Evolutionary conservation across 2,888 invertebrate species (phyloP).

Genomic region (Seira ritae): DNA sequence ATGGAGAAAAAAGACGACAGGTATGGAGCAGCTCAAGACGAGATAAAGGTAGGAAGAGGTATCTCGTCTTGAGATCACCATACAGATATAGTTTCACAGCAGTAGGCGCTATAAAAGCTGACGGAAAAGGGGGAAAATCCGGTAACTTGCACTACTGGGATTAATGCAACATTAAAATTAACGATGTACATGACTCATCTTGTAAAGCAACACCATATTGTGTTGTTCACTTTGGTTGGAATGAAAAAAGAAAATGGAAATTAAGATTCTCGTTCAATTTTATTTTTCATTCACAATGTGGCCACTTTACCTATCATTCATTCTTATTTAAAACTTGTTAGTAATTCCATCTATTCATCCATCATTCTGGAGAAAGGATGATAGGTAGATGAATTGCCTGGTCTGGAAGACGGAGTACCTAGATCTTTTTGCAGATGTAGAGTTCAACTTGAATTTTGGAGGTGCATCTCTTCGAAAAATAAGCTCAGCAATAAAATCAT

Average conservation of each 20-base stretch:
- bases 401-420: background rate
- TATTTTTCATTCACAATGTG: background rate
- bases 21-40: conserved; percentile 28
- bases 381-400: conserved; percentile 27
- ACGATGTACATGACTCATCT: background rate
- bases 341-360: conserved; percentile 38
- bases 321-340: conserved; percentile 43
- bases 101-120: conserved; percentile 52
- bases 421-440: background rate
- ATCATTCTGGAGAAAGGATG: conserved; percentile 21
- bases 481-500: background rate
- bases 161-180: conserved; percentile 7
- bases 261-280: background rate
- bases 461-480: background rate
- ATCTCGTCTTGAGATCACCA: conserved; percentile 33
- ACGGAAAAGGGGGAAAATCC: conserved; percentile 58
- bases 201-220: conserved; percentile 19
- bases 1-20: conserved; percentile 20
- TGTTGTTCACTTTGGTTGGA: background rate
- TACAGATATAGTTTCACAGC: conserved; percentile 58
- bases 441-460: background rate
- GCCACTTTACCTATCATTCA: conserved; percentile 36
- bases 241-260: background rate
- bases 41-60: background rate
- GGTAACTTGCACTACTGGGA: conserved; percentile 56